Conservation (phyloP, 1,140 invertebrate species). For the Grapholita molesta region DNA sequence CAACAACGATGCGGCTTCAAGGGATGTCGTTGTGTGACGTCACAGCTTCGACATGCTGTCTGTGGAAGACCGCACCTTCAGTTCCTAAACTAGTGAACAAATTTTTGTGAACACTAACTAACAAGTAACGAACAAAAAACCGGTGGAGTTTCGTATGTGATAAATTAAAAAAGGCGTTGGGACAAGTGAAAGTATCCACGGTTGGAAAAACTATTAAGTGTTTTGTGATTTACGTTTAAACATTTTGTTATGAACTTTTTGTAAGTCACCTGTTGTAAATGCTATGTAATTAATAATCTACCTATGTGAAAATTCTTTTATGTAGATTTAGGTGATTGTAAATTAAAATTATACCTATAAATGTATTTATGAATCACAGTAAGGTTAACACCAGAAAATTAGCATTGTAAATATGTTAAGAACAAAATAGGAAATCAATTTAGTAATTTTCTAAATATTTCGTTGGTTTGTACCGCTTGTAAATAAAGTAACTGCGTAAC, state of each 20-base stretch:
- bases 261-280: constrained; percentile 50
- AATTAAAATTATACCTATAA: constrained; percentile 69
- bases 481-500: constrained; percentile 49
- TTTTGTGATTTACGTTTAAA: constrained; percentile 39
- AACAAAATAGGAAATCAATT: constrained; percentile 47
- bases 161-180: constrained; percentile 48
- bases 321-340: constrained; percentile 71
- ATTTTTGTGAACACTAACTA: constrained; percentile 35
- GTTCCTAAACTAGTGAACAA: constrained; percentile 70
- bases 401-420: constrained; percentile 72
- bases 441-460: constrained; percentile 58
- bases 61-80: constrained; percentile 65
- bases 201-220: constrained; percentile 31
- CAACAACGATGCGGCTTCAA: constrained; percentile 53
- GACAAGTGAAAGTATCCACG: constrained; percentile 32
- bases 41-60: constrained; percentile 79
- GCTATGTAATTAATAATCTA: constrained; percentile 55
- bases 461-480: constrained; percentile 62
- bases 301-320: constrained; percentile 61
- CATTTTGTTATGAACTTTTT: constrained; percentile 45
- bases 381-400: constrained; percentile 76
- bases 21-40: constrained; percentile 81
- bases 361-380: constrained; percentile 76
- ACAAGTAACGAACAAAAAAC: constrained; percentile 32
- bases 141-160: constrained; percentile 57